phyloP scores from a whole-genome alignment of 2,113 vertebrate genomes.

The Cricetomys ansorgei region DNA sequence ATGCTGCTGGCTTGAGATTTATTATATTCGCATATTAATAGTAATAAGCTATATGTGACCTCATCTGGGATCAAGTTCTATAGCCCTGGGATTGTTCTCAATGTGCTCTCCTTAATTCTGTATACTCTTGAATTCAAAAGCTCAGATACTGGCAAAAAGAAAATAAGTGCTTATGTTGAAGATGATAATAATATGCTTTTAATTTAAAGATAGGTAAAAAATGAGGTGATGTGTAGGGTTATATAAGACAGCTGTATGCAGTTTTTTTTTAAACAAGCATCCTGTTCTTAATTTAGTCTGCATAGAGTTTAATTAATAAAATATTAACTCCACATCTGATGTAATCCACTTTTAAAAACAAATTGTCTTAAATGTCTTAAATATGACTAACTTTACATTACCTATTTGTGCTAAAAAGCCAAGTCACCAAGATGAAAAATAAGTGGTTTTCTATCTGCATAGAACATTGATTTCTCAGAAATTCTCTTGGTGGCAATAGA shows the following conservation, averaged over 20 bases:
- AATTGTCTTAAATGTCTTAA: slow-evolving; percentile 25
- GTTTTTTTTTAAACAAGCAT: background rate
- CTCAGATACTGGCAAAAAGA: background rate
- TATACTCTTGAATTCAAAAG: background rate
- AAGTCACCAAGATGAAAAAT: slow-evolving; percentile 22
- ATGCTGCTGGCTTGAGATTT: background rate
- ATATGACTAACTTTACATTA: background rate
- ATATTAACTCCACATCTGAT: background rate
- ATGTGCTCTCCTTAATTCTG: background rate
- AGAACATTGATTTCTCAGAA: slow-evolving; percentile 43
- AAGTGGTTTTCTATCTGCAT: slow-evolving; percentile 15
- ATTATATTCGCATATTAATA: background rate
- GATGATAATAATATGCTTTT: background rate
- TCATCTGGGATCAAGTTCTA: background rate
- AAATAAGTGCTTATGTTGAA: background rate
- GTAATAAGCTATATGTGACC: background rate
- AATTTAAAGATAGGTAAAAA: background rate
- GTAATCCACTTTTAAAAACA: background rate
- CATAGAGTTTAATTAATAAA: background rate
- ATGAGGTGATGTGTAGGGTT: background rate
- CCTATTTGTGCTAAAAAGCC: background rate
- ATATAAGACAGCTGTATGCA: background rate
- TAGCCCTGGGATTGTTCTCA: background rate
- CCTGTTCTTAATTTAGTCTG: background rate
- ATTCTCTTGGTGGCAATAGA: slow-evolving; percentile 53